Conservation (phyloP, 2,113 vertebrate genomes). For the Archilochus colubris region DNA sequence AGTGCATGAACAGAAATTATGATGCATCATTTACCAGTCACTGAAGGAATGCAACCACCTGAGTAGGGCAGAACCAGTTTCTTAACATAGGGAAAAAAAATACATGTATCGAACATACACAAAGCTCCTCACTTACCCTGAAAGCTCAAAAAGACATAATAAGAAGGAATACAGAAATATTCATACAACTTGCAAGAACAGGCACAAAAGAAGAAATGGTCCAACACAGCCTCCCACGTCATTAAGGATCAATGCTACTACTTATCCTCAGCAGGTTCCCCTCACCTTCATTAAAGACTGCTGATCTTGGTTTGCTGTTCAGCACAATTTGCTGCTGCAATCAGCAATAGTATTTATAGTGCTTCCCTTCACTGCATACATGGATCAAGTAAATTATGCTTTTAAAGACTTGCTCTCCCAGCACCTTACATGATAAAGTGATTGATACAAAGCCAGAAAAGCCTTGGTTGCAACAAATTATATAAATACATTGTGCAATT, state of each 20-base stretch:
- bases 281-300: background rate
- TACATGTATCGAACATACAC: fast-evolving
- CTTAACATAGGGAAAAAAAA: constrained; percentile 5
- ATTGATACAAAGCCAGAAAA: background rate
- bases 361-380: background rate
- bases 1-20: background rate
- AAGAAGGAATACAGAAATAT: background rate
- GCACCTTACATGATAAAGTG: background rate
- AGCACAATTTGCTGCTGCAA: background rate
- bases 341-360: background rate
- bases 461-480: background rate
- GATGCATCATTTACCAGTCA: background rate
- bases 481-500: background rate
- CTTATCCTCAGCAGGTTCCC: background rate
- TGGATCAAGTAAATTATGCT: background rate
- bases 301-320: background rate
- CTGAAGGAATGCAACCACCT: background rate
- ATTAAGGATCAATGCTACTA: background rate
- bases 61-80: background rate
- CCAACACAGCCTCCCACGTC: background rate
- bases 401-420: background rate
- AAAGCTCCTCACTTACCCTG: background rate
- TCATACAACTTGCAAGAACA: background rate
- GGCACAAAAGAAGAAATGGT: background rate
- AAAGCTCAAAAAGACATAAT: background rate